Evolutionary conservation across 2,113 vertebrate genomes (phyloP).

Genomic region (Colius striatus): DNA sequence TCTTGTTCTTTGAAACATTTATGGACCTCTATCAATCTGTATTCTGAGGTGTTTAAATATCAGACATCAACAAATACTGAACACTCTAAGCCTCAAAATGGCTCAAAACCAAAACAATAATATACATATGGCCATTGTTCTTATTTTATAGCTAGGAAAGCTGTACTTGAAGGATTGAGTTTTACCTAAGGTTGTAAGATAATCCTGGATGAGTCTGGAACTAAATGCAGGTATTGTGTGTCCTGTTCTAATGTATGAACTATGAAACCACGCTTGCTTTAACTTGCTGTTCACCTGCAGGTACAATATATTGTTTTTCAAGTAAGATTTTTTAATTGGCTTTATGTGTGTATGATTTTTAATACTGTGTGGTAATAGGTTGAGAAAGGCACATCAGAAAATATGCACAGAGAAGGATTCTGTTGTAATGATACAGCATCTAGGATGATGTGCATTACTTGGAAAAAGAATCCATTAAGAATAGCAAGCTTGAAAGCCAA

Average conservation of each 20-base stretch:
- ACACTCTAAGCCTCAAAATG: background rate
- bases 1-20: background rate
- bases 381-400: background rate
- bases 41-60: background rate
- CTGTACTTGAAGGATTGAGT: background rate
- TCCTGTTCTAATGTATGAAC: background rate
- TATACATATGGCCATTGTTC: background rate
- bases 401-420: background rate
- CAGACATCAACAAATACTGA: background rate
- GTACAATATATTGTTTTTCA: background rate
- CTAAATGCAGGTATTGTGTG: background rate
- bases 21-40: background rate
- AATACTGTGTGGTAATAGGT: background rate
- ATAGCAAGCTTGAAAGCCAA: slow-evolving; percentile 27
- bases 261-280: background rate
- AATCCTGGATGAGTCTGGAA: background rate
- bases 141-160: background rate
- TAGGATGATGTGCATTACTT: background rate
- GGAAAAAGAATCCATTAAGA: slow-evolving; percentile 35
- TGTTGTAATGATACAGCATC: background rate
- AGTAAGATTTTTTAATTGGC: background rate
- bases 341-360: background rate
- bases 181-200: background rate
- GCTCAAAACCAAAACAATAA: background rate
- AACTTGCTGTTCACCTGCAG: background rate